Evolutionary conservation across 64 coral and sea anemone genomes (phyloP), one percentile per base, ranked within the genome.

Genomic region (Trachythela sp.): DNA sequence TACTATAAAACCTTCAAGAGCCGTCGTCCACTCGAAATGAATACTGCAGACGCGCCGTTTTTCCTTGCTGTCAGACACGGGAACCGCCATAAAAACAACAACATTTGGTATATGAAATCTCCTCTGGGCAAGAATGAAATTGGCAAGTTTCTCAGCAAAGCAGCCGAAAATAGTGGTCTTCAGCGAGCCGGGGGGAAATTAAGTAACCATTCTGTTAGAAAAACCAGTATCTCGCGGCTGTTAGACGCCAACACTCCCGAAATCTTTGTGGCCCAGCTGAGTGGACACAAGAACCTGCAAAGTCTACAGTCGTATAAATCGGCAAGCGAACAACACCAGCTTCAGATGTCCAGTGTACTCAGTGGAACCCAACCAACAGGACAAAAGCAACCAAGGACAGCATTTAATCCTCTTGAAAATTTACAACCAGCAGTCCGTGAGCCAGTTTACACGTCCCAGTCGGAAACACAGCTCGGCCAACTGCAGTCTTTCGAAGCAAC

Each of bases 81-180:
- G 24, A 11, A 36, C 13, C 29, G 43, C 40, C 42, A 1, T 5
- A 41, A 75, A 24, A 90, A 91, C 17, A 15, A 18, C 22, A 11
- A 77, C 43, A 30, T 90, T 15, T 91, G 89, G 93, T 94, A 92
- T 86, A 95, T 80, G 48, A 92, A 83, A 20, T 83, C 83, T 6
- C 70, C 94, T 10, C 36, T 87, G 0, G 94, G 94, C 41, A 92
- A 95, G 83, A 90, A 89, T 48, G 59, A 89, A 50, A 95, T 95
- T 24, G 87, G 90, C 6, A 92, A 89, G 77, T 89, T 94, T 67
- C 80, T 94, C 0, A 88, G 6, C 27, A 42, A 86, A 87, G 87
- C 87, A 13, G 94, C 83, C 48, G 30, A 92, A 11, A 87, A 89
- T 15, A 84, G 90, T 30, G 49, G 90, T 26, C 45, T 92, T 17